Percentiles rank a stretch among this genome's conserved stretches.
phyloP scores from a whole-genome alignment of 2,888 invertebrate genomes.

The Pilophorus perplexus region DNA sequence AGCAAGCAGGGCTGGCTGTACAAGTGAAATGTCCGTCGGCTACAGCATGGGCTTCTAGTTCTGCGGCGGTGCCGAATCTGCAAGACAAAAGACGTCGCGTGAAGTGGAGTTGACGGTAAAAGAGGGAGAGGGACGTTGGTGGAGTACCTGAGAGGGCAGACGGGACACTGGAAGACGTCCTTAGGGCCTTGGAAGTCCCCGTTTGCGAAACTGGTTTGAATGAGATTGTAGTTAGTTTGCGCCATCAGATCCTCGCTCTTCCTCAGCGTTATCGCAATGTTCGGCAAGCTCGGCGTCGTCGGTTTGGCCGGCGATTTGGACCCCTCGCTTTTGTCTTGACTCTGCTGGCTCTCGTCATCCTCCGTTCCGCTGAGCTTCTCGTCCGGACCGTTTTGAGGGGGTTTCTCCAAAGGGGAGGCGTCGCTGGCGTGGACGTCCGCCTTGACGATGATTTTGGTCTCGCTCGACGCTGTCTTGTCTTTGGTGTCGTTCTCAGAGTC shows the following conservation, averaged over 20 bases:
- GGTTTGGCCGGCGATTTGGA: conserved; percentile 3
- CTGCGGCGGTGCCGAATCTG: conserved; percentile 8
- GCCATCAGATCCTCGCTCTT: conserved; percentile 28
- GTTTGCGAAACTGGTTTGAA: conserved; percentile 11
- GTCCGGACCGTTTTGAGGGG: too few species aligned
- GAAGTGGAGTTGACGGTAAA: background rate
- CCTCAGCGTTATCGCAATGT: conserved; percentile 8
- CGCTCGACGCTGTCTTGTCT: background rate
- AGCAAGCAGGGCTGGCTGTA: conserved; percentile 18
- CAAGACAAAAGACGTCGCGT: background rate
- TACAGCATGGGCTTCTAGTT: conserved; percentile 20
- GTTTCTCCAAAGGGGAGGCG: background rate
- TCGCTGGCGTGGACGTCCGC: conserved; percentile 1
- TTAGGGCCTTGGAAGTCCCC: background rate
- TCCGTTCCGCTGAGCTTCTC: too few species aligned
- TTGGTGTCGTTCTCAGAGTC: too few species aligned
- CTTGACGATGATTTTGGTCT: background rate
- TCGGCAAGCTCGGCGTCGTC: conserved; percentile 2
- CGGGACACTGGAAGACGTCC: background rate
- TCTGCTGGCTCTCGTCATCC: too few species aligned
- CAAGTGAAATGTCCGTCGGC: conserved; percentile 31
- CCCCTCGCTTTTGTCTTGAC: background rate
- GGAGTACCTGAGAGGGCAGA: conserved; percentile 9
- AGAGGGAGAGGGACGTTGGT: background rate
- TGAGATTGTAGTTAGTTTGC: conserved; percentile 6